Percentiles rank a stretch among this genome's conserved stretches.
Evolutionary conservation across 1,140 invertebrate species (phyloP).

Genomic region (Saxidomus purpurata): DNA sequence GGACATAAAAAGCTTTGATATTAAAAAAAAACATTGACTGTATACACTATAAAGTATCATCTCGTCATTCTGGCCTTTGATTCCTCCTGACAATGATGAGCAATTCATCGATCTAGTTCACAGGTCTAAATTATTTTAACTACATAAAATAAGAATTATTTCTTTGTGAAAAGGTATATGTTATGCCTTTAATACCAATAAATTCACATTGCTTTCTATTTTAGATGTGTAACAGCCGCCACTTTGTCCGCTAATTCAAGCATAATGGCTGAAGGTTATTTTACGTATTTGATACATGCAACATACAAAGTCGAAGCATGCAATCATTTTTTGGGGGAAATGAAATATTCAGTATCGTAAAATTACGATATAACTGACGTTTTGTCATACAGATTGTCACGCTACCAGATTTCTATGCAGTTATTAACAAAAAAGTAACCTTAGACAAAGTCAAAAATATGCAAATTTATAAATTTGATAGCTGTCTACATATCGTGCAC

Average conservation of each 20-base stretch:
- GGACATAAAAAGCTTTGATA: slow-evolving; percentile 33
- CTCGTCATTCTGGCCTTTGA: background rate
- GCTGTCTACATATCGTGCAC: no score
- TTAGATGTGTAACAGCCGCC: slow-evolving; percentile 2
- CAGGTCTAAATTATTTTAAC: background rate
- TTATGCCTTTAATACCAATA: slow-evolving; percentile 15
- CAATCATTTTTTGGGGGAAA: background rate
- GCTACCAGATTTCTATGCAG: no score
- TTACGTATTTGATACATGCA: background rate
- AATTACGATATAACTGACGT: no score
- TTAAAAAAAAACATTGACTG: slow-evolving; percentile 16
- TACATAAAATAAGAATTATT: slow-evolving; percentile 19
- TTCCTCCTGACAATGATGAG: slow-evolving; percentile 3
- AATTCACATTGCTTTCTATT: slow-evolving; percentile 20
- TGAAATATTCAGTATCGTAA: background rate
- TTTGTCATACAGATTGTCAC: no score
- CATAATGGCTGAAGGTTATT: slow-evolving; percentile 4
- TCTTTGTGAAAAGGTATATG: slow-evolving; percentile 8
- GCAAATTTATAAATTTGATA: no score
- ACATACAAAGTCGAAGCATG: background rate
- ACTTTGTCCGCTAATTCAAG: slow-evolving; percentile 1
- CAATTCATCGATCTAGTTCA: slow-evolving; percentile 34
- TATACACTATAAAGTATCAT: slow-evolving; percentile 12
- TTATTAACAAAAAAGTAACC: no score
- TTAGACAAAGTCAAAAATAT: no score